These are phyloP conservation scores for Buceros bicornis DNA, from an alignment of 2,797 vertebrate species.

Conservation along the genomic window DNA sequence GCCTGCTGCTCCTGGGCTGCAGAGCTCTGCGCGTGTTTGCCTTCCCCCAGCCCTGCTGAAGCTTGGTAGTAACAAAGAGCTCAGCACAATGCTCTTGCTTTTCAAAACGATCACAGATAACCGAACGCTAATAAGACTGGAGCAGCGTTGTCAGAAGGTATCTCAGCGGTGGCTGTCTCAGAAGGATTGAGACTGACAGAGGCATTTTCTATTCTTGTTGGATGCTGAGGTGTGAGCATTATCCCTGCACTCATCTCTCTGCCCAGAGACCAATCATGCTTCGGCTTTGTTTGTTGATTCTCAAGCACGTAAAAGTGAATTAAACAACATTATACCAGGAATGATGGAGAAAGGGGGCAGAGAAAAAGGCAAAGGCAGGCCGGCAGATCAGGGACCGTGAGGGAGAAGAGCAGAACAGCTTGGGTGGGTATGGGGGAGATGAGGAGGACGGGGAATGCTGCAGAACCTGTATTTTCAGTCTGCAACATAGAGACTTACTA, in stretches of 20 bases:
- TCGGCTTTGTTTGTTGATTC: conserved; percentile 6
- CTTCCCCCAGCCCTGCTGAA: conserved; percentile 40
- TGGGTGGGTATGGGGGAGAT: background rate
- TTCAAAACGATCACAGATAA: conserved; percentile 64
- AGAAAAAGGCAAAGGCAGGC: background rate
- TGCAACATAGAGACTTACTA: background rate
- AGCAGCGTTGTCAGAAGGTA: conserved; percentile 71
- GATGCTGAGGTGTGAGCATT: conserved; percentile 64
- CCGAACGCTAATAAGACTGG: conserved; percentile 63
- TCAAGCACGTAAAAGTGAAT: background rate
- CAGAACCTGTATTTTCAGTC: background rate
- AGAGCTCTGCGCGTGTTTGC: background rate
- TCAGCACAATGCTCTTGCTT: conserved; percentile 61
- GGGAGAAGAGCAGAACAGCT: background rate
- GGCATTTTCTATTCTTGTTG: conserved; percentile 55
- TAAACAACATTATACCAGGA: background rate
- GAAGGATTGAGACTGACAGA: conserved; percentile 61
- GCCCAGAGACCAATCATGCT: conserved; percentile 8
- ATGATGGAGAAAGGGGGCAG: background rate
- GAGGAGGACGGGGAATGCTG: background rate
- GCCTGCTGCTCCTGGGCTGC: conserved; percentile 22
- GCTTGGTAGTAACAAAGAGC: conserved; percentile 47
- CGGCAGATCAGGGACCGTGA: background rate
- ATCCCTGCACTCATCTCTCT: conserved; percentile 33
- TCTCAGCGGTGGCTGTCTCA: conserved; percentile 28